Percentiles rank a stretch among this genome's conserved stretches.
Evolutionary conservation across 2,888 invertebrate genomes (phyloP).

Genomic region (Amblyjoppa fuscipennis): DNA sequence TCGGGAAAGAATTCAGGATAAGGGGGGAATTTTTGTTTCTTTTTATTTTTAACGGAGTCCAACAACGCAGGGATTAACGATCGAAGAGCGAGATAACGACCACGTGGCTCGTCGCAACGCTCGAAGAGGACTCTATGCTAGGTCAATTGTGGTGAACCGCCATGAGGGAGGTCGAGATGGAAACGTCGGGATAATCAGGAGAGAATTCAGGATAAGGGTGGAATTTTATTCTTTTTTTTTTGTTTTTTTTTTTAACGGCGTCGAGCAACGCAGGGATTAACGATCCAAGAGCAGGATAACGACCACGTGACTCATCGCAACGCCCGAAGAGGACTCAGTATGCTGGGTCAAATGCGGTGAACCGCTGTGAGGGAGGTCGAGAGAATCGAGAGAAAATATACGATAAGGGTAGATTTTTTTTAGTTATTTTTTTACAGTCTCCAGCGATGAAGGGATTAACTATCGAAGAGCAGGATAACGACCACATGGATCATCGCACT

Average conservation of each 20-base stretch:
- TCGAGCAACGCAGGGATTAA: neutral
- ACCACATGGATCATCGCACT: constrained; percentile 20
- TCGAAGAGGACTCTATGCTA: neutral
- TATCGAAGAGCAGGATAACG: constrained; percentile 39
- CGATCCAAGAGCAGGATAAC: neutral
- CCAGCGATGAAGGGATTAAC: neutral
- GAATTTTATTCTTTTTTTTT: too few relatives aligned
- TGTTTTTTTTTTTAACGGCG: too few relatives aligned
- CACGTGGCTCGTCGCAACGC: neutral
- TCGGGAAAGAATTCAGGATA: neutral
- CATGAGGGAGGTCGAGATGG: too few relatives aligned
- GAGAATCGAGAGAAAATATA: too few relatives aligned
- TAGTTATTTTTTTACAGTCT: neutral
- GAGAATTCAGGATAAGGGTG: neutral
- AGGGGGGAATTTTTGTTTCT: neutral
- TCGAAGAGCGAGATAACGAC: neutral
- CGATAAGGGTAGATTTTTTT: too few relatives aligned
- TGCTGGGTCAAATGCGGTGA: constrained; percentile 11
- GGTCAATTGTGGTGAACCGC: constrained; percentile 8
- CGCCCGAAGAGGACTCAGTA: neutral
- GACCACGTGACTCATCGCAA: constrained; percentile 9
- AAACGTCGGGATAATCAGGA: too few relatives aligned
- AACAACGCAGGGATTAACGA: neutral
- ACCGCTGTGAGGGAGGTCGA: too few relatives aligned
- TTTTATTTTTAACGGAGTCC: neutral